These are phyloP conservation scores for Drosophila algonquin DNA, from an alignment of 2,888 invertebrate genomes.

Conservation along the genomic window DNA sequence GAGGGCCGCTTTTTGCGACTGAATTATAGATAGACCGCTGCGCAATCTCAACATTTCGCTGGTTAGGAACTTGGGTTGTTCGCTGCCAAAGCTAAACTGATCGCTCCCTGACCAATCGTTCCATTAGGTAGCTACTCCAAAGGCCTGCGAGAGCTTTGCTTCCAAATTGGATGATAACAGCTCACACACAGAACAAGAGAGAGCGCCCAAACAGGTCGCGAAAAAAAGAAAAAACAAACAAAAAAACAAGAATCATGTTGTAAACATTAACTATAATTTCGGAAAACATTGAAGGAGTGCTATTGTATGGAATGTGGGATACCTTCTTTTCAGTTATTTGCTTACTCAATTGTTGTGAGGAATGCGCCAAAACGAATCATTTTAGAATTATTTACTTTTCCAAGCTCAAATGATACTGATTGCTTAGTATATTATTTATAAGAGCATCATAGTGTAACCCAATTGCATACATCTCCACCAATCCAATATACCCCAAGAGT, in stretches of 20 bases:
- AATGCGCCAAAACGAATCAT: too few species aligned
- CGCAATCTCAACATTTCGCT: slow-evolving; percentile 48
- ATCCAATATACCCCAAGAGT: background rate
- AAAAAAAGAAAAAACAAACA: background rate
- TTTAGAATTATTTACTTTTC: too few species aligned
- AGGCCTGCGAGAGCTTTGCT: slow-evolving; percentile 15
- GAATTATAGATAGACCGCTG: slow-evolving; percentile 21
- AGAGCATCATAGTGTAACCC: too few species aligned
- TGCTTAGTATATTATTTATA: background rate
- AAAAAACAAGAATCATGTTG: background rate
- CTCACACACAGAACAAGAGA: background rate
- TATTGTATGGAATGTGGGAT: too few species aligned
- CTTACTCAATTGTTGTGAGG: too few species aligned
- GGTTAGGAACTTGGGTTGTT: slow-evolving; percentile 10
- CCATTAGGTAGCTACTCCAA: slow-evolving; percentile 5
- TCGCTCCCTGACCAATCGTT: background rate
- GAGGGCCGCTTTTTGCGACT: slow-evolving; percentile 45
- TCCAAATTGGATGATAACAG: slow-evolving; percentile 13
- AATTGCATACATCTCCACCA: background rate
- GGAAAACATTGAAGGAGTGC: too few species aligned
- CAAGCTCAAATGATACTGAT: too few species aligned
- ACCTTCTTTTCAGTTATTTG: too few species aligned
- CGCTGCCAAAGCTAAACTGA: slow-evolving; percentile 17
- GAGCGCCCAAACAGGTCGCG: slow-evolving; percentile 12
- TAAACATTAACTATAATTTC: background rate